A percentile compares a stretch with the other conserved stretches of the same genome.
phyloP scores from a whole-genome alignment of 2,888 invertebrate genomes.

The Heliconius ismenius region DNA sequence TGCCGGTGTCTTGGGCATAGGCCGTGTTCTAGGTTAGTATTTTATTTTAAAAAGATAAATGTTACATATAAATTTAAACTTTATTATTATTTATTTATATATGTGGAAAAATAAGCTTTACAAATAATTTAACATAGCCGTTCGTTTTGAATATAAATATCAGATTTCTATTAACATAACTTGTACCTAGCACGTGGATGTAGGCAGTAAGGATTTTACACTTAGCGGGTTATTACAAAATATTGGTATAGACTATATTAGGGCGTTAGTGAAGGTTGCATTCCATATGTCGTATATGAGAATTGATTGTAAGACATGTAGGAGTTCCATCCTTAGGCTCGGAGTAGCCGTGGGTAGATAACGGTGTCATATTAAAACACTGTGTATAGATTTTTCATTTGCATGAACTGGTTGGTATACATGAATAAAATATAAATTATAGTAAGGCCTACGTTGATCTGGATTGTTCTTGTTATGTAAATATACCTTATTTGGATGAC shows the following conservation, averaged over 20 bases:
- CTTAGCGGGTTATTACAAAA: constrained; percentile 32
- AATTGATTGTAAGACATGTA: constrained; percentile 34
- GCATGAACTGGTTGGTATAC: constrained; percentile 40
- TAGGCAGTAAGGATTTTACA: constrained; percentile 9
- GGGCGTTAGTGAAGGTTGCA: constrained; percentile 38
- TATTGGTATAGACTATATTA: constrained; percentile 18
- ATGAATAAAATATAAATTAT: constrained; percentile 32
- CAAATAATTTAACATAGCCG: neutral
- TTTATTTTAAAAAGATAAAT: neutral
- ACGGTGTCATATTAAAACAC: constrained; percentile 41
- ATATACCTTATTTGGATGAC: constrained; percentile 17
- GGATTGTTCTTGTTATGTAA: constrained; percentile 29
- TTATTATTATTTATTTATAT: neutral
- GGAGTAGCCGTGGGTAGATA: constrained; percentile 42
- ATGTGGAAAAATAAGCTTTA: neutral
- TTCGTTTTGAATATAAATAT: neutral
- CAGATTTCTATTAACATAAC: neutral
- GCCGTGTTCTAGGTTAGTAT: constrained; percentile 85
- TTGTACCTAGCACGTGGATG: neutral
- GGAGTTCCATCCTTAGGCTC: constrained; percentile 39
- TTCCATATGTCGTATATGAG: constrained; percentile 28
- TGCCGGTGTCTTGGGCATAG: constrained; percentile 88
- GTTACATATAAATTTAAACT: neutral
- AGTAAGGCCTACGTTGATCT: constrained; percentile 21
- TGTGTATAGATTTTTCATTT: constrained; percentile 38